Conservation (phyloP, 2,113 vertebrate species). For the Sialia sialis region DNA sequence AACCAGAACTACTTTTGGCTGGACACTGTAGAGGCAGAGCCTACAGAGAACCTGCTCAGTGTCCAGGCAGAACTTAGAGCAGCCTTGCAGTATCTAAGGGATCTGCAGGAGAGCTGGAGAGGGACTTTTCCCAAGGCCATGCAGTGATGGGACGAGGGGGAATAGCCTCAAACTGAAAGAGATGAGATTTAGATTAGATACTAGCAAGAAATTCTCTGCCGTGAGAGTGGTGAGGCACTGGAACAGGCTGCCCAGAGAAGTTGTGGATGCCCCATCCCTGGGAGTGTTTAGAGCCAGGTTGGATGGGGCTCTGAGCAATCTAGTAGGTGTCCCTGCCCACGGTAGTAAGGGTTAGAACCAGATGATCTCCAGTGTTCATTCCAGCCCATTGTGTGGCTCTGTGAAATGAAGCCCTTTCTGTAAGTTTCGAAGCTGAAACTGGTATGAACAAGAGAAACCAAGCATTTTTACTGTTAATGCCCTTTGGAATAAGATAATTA, state of each 20-base stretch:
- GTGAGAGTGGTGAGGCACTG: not conserved
- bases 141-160: not conserved
- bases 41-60: not conserved
- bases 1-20: not conserved
- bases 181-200: not conserved
- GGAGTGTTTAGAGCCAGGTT: not conserved
- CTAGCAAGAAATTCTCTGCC: not conserved
- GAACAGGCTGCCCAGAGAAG: not conserved
- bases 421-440: not conserved
- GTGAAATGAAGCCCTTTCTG: not conserved
- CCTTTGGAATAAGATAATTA: not conserved
- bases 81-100: not conserved
- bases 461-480: not conserved
- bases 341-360: not conserved
- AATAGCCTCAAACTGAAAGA: not conserved
- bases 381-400: not conserved
- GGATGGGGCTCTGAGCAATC: not conserved
- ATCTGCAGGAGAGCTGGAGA: not conserved
- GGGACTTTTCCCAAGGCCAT: not conserved
- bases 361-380: not conserved
- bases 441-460: not conserved
- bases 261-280: not conserved
- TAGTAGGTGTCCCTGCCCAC: not conserved
- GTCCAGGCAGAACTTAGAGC: not conserved
- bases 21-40: not conserved